Evolutionary conservation across 2,888 invertebrate species (phyloP), one percentile per base, ranked within the genome.

Genomic region (Aphodius sticticus): DNA sequence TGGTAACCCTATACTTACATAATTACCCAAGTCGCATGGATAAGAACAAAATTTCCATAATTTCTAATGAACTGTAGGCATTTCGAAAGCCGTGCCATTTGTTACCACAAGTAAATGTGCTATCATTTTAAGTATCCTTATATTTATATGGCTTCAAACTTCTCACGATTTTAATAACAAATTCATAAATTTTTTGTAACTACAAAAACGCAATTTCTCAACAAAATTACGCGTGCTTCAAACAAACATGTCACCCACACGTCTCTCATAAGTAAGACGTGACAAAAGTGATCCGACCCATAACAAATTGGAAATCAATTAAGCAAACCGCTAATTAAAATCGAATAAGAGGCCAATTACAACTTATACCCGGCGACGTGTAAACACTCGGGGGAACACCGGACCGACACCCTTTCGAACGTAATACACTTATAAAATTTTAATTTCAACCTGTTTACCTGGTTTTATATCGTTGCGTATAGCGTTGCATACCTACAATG

Each of bases 221-320:
- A 26, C 26, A 26, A 53, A 53, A 53, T 53, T 53, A 53, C 53
- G 53, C 53, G 12, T 53, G 12, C 6, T 12, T 0, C 53, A 53
- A 53, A 53, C 53, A 53, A 53, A 53, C 53, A 53, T 53, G 53
- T 53, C 53, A 53, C 53, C 12, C 53, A 5, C 53, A 53, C 53
- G 53, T 53, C 53, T 53, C 9, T 12, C 53, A 9, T 53, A 53
- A 53, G 1, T 53, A 53, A 53, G 12, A 53, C 53, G 53, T 53
- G 53, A 53, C 53, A 53, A 53, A 53, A 53, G 12, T 53, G 7
- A 12, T 7, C 53, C 53, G 53, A 53, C 53, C 53, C 53, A 53
- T 53, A 53, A 53, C 53, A 53, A 53, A 53, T 53, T 53, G 53
- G 53, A 53, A 53, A 53, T 53, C 53, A 53, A 53, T 53, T 53